Conservation (phyloP, 2,888 invertebrate genomes). For the Mycalesis mineus region DNA sequence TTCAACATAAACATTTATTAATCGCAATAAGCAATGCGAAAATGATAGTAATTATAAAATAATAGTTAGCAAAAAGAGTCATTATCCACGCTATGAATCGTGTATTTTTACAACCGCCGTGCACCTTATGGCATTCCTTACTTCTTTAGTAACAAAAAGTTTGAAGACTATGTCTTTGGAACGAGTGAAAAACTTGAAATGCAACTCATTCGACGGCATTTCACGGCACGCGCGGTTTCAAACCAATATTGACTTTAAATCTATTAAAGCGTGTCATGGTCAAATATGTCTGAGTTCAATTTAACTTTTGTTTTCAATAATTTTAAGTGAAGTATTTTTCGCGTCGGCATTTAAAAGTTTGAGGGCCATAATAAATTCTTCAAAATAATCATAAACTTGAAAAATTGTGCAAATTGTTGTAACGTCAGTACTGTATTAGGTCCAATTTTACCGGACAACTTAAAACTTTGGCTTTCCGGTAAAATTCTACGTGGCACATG, state of each 20-base stretch:
- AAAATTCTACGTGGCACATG: too few species aligned
- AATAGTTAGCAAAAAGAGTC: conserved; percentile 13
- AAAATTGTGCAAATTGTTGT: too few species aligned
- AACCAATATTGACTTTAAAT: conserved; percentile 6
- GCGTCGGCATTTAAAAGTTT: neutral
- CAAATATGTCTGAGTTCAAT: conserved; percentile 2
- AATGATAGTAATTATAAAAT: conserved; percentile 7
- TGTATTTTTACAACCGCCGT: conserved; percentile 1
- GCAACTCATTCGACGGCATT: neutral
- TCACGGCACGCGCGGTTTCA: neutral
- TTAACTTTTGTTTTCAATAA: conserved; percentile 4
- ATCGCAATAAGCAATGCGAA: conserved; percentile 2
- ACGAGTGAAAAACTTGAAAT: neutral
- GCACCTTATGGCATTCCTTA: neutral
- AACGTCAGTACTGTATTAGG: too few species aligned
- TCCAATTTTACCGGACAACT: too few species aligned
- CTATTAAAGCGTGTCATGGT: conserved; percentile 23
- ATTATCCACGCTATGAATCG: conserved; percentile 11
- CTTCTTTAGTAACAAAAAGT: neutral
- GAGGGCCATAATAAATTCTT: too few species aligned
- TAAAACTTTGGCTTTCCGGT: too few species aligned
- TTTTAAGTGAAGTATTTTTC: neutral
- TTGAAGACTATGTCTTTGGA: neutral
- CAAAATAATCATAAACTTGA: too few species aligned
- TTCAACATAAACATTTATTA: neutral